Conservation (phyloP, 1,140 invertebrate species). For the Apis mellifera region DNA sequence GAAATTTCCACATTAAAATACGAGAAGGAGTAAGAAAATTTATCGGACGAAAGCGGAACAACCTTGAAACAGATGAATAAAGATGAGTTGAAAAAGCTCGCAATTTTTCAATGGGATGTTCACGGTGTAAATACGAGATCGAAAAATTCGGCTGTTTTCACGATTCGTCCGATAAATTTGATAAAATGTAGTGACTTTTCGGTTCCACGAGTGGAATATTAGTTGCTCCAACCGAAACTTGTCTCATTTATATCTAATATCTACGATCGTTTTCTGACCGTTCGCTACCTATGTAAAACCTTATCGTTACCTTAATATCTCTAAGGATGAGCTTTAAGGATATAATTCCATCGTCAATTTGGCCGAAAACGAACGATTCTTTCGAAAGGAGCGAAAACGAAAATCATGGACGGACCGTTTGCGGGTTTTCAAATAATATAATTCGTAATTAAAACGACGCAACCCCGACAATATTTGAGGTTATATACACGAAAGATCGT, state of each 20-base stretch:
- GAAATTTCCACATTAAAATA: background rate
- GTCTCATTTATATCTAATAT: background rate
- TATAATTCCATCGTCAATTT: background rate
- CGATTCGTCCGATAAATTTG: background rate
- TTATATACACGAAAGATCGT: no score
- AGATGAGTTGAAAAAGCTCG: background rate
- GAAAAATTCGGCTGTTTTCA: background rate
- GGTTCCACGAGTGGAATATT: background rate
- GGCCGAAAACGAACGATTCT: background rate
- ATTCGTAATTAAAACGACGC: no score
- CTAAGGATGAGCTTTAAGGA: background rate
- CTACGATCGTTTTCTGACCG: slow-evolving; percentile 1
- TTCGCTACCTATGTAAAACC: background rate
- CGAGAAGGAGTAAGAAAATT: background rate
- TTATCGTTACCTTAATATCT: background rate
- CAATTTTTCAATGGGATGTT: background rate
- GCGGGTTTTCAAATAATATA: background rate
- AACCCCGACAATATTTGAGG: no score
- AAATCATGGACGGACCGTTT: background rate
- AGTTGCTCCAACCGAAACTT: background rate
- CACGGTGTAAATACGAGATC: slow-evolving; percentile 7
- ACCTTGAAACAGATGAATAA: background rate
- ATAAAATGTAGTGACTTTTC: background rate
- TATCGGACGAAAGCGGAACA: background rate
- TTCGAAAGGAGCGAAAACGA: background rate